Base-by-base conservation (phyloP, 2,888 invertebrate genomes). In the Heliothis peltigera region DNA sequence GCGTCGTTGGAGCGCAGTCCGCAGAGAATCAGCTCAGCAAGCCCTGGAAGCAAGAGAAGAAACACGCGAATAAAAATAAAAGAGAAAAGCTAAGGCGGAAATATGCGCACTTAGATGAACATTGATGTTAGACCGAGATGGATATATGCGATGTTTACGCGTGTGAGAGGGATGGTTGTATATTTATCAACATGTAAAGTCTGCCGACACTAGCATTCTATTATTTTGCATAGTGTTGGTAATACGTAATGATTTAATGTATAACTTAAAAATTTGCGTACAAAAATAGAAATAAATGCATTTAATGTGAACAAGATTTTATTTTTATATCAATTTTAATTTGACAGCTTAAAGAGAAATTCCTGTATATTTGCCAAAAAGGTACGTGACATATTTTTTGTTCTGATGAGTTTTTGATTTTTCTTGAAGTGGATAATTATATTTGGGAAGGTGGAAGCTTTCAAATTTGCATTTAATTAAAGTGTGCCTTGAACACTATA, bases 51-150 rank as follows among this genome's bases (percentile, higher is more conserved):
- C 96, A 96, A 70, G 96, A 97, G 87, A 98, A 98, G 89, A 98
- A 97, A 89, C 98, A 98, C 88, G 96, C 96, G 35, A 99, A 99
- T 88, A 97, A 97, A 85, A 98, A 98, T 79, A 99, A 98, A 88
- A 97, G 97, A 66, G 98, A 99, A 89, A 99, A 99, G 89, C 91
- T 98, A n/a, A 95, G 99, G 83, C 95, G 97, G 85, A 96, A 98
- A 39, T 98, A 98, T 91, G 95, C 96, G 44, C 97, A 98, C 93
- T 95, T 98, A 58, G 99, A 99, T 91, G 96, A 97, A 89, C 97
- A 97, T 89, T 97, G 75, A 87, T 65, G 49, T 66, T 55, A 68
- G 68, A 73, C 46, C 42, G 65, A 63, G 64, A 63, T 8, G 46
- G 4, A 62, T 21, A 35, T 57, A 70, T 55, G 25, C 17, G 35